Base-by-base conservation (phyloP, 2,113 vertebrate species). In the Hepsetus odoe region DNA sequence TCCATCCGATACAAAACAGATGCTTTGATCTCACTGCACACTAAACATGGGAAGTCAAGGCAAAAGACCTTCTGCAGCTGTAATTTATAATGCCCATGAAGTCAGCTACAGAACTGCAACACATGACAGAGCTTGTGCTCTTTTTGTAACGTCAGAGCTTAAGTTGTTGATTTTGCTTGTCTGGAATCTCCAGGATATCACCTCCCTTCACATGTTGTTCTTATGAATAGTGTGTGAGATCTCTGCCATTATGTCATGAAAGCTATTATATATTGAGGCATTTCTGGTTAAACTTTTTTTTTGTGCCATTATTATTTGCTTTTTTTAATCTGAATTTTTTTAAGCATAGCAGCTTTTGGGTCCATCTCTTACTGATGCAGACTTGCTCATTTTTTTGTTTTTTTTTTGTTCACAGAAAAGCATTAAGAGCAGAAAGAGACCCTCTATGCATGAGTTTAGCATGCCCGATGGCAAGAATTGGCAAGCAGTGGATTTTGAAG, bases 51-150 rank as follows among this genome's bases (percentile, higher is more conserved):
- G 58, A 62, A 49, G 33, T 22, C 1, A 49, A 22, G 59, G 5
- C 32, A 58, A 74, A 18, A n/a, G 35, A 35, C 35, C 35, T n/a
- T 9, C 30, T 62, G 16, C 59, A 62, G 72, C 20, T 22, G 20
- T 22, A 74, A 3, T 0, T 74, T 11, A 5, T 40, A 69, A 32
- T 18, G 26, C 1, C 10, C 56, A 30, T 81, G 16, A 73, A 68
- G 69, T 74, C 70, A 74, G 24, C 44, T 38, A 12, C 8, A 42
- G 32, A 44, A 38, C 2, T 20, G 22, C 0, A 0, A 26, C 20
- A 56, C 81, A 58, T 59, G 64, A 68, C 33, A 42, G 40, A 61
- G 8, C 80, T 44, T 68, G 80, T 53, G 20, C 26, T 80, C 49
- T 73, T 77, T 61, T 51, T 26, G 30, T 40, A 20, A 16, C 38